Evolutionary conservation across 2,113 vertebrate species (phyloP).

Genomic region (Neotragus moschatus): DNA sequence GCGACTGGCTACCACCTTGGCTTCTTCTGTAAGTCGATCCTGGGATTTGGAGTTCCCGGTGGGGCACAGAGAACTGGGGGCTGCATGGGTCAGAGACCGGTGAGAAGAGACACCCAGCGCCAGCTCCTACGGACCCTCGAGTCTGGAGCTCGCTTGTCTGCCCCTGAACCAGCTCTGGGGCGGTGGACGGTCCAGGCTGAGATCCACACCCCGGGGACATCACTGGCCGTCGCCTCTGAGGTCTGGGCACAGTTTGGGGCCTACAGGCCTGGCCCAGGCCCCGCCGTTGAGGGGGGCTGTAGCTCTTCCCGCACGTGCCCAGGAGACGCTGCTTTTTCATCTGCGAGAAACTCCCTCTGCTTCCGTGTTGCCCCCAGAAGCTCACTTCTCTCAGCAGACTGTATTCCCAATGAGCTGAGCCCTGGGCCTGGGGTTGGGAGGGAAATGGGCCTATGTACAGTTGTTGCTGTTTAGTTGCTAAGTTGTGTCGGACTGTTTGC

Average conservation of each 20-base stretch:
- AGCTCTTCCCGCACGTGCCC: rapidly evolving
- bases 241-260: background rate
- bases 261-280: background rate
- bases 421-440: background rate
- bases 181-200: background rate
- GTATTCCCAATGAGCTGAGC: background rate
- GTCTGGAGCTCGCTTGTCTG: background rate
- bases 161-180: background rate
- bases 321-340: background rate
- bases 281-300: rapidly evolving
- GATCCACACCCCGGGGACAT: rapidly evolving
- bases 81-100: background rate
- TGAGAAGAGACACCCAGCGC: background rate
- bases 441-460: rapidly evolving
- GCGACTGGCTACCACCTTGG: too few relatives aligned
- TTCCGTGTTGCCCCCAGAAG: background rate
- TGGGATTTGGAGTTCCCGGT: background rate
- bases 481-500: background rate
- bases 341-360: background rate
- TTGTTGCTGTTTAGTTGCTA: rapidly evolving
- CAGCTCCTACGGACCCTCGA: background rate
- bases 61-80: background rate
- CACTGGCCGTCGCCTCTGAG: background rate
- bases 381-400: background rate
- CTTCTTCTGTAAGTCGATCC: background rate